Evolutionary conservation across 2,888 invertebrate genomes (phyloP), one percentile per base, ranked within the genome.

Genomic region (Scaptomyza cyrtandrae): DNA sequence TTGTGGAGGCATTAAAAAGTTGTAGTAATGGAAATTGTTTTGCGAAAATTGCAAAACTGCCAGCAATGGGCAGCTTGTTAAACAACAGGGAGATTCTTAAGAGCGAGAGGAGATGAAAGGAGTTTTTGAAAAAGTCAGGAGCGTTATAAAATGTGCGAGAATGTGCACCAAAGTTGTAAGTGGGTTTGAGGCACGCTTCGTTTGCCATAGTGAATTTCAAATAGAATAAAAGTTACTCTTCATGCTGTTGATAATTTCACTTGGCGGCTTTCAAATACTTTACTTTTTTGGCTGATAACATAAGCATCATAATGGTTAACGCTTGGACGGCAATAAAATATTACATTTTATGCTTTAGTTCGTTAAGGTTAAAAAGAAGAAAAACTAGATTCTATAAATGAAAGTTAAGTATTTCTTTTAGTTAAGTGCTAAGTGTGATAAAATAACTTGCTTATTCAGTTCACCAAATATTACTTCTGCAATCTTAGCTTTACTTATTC

Each of bases 11-110:
- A 74, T 80, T 76, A 70, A 77, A 69, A 79, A 75, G 72, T 83
- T 83, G 77, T 72, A 75, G 80, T 81, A 80, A 84, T 78, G 83
- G 78, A 83, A 86, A 84, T 79, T 84, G 83, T 85, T 84, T 84
- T 78, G 77, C 65, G 85, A 78, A 83, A 80, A 83, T 66, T 71
- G 76, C 74, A 46, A 63, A 50, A 67, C 63, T 69, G 63, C 63
- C 48, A 44, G 63, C 66, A 61, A 60, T 50, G 71, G 71, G 43
- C 45, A 71, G 67, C 71, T 64, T 69, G 66, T 60, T 56, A 56
- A 56, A 53, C 61, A 54, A 39, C 19, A 19, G 13, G 14, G 48
- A 14, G n/a, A 19, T 19, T 6, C 50, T 35, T n/a, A 13, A 6
- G 10, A 49, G 6, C 6, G 39, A 3, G 58, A 27, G 0, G 31